Conservation (phyloP, 1,140 invertebrate genomes). For the Hetaerina americana region DNA sequence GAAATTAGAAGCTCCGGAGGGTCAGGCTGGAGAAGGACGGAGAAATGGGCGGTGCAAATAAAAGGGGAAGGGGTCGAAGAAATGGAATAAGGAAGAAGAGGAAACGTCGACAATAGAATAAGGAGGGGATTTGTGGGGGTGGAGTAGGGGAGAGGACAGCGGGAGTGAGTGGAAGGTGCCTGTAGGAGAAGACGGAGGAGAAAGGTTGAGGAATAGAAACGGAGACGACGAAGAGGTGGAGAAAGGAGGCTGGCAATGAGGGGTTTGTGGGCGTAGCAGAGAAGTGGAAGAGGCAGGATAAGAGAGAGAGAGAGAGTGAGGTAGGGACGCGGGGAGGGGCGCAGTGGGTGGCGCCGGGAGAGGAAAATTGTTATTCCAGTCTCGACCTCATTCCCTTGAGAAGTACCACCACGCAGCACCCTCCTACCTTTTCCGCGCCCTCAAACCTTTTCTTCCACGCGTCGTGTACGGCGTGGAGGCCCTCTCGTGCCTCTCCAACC, state of each 20-base stretch:
- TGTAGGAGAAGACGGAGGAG: background rate
- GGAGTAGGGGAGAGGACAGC: no score
- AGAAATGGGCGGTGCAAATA: no score
- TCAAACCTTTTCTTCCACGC: background rate
- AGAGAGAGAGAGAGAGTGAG: background rate
- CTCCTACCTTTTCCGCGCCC: background rate
- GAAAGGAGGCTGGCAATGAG: background rate
- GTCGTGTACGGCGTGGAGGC: background rate
- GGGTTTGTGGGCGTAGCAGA: background rate
- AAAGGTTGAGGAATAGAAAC: background rate
- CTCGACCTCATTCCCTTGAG: background rate
- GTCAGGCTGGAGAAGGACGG: no score
- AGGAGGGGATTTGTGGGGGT: no score
- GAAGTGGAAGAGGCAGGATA: background rate
- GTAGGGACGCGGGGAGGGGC: background rate
- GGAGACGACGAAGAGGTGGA: background rate
- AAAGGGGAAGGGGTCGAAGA: no score
- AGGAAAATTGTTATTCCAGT: background rate
- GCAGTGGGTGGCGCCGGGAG: background rate
- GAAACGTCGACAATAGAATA: no score
- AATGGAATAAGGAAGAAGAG: no score
- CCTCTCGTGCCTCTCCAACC: background rate
- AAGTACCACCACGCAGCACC: background rate
- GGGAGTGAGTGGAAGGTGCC: background rate
- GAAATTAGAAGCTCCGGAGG: no score